Conservation (phyloP, 2,888 invertebrate genomes). For the Zelleria hepariella region DNA sequence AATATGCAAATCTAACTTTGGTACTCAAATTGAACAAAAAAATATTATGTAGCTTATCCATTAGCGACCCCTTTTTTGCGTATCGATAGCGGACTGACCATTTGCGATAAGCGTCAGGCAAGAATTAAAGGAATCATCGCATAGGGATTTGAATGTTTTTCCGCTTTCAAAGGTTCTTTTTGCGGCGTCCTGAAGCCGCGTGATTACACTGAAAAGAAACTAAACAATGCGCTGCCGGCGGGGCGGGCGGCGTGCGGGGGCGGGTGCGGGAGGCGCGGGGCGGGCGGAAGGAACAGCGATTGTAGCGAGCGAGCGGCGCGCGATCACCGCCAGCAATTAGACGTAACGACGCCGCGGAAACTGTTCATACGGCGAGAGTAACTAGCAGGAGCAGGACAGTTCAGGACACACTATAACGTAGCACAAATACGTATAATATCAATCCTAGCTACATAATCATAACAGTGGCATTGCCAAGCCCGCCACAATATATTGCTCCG, state of each 20-base stretch:
- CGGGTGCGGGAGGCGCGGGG: slow-evolving; percentile 8
- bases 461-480: too few relatives aligned
- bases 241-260: not conserved
- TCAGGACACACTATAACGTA: too few relatives aligned
- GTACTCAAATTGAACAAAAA: too few relatives aligned
- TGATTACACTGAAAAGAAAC: not conserved
- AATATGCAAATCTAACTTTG: too few relatives aligned
- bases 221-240: not conserved
- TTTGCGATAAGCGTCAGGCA: not conserved
- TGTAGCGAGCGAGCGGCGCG: slow-evolving; percentile 9
- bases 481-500: too few relatives aligned
- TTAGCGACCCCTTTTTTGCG: too few relatives aligned
- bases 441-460: too few relatives aligned
- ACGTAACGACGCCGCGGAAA: slow-evolving; percentile 9
- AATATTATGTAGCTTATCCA: too few relatives aligned
- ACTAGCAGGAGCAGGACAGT: too few relatives aligned
- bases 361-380: not conserved
- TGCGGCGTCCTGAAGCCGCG: not conserved
- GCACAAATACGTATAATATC: too few relatives aligned
- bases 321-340: slow-evolving; percentile 43
- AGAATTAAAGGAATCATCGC: not conserved
- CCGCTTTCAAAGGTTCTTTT: not conserved
- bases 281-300: slow-evolving; percentile 10
- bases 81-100: too few relatives aligned
- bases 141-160: not conserved